Evolutionary conservation across 2,113 vertebrate genomes (phyloP), one percentile per base, ranked within the genome.

Genomic region (Gavia stellata): DNA sequence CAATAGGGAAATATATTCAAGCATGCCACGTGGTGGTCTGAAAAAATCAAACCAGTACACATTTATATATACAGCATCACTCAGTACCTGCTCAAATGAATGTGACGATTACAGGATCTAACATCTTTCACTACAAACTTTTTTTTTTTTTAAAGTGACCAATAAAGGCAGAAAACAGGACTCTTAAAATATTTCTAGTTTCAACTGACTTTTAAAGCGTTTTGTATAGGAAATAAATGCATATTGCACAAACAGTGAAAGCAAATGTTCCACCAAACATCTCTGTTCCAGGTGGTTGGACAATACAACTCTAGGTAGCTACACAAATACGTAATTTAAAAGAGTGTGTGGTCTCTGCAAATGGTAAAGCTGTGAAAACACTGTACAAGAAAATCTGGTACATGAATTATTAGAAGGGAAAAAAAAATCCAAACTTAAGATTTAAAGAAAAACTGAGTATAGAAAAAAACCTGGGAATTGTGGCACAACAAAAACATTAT

Each of bases 1-100:
- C 98, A 98, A 96, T 97, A 96, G 97, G 97, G 98, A 99, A 98
- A 98, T 98, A 98, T 98, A 97, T 97, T 98, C 98, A 99, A 97
- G 98, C 98, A 99, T 99, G 99, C 99, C 99, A 99, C 98, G 98
- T 99, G 99, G 98, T 99, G 98, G 97, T 98, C 98, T 98, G 97
- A 98, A 98, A 98, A 98, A 98, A 98, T 98, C 98, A 99, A 99
- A 98, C 99, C 98, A 98, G 98, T 98, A 99, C 97, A 98, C 95
- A 98, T 97, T 97, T 97, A 98, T 98, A 98, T 98, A 98, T 98
- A 99, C 99, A 99, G 98, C 98, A 97, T 99, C 99, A 99, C 99
- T 99, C 99, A 99, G 99, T 99, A 99, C 99, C 99, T 99, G 99
- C 99, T 99, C 99, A 99, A 99, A 99, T 98, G 98, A 99, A 98